Evolutionary conservation across 2,888 invertebrate species (phyloP), one percentile per base, ranked within the genome.

Genomic region (Coleophora flavipennella): DNA sequence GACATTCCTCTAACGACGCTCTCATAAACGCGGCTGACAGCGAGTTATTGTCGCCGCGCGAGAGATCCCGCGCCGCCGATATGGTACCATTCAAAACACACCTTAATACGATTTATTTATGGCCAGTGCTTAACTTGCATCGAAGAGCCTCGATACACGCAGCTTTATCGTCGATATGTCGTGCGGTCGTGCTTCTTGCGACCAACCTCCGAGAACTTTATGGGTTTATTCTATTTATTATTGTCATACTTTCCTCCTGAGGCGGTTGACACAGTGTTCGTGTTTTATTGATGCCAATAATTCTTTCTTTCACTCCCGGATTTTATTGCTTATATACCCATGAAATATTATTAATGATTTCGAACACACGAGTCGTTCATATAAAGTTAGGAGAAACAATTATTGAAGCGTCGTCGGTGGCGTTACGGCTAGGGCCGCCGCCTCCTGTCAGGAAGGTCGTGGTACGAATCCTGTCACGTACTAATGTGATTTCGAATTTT

Each of bases 51-150:
- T 76, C 67, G 59, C 57, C 55, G 44, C 63, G 64, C 61, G 62
- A 61, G 63, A 62, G 73, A 80, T 78, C 70, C 62, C 61, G 61
- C 58, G 50, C 57, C 56, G 48, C 55, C 60, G 76, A 77, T 76
- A 77, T 60, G 59, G 60, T 62, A 59, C 66, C 61, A 66, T 67
- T 70, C 66, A 67, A 69, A 69, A 71, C 66, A 63, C 64, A 64
- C 67, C 65, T 69, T 72, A 73, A 76, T 76, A 72, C 71, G 62
- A 71, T 70, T 78, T 79, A 81, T 83, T 80, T 79, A 81, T 75
- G 69, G 55, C 66, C 51, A 65, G 64, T 60, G 66, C 73, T 76
- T 67, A 68, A 64, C 62, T 62, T 61, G 50, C 57, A 50, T 55
- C 59, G 48, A 46, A 64, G 57, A 50, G 55, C 58, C 58, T 63